These are phyloP conservation scores for Pachymerium ferrugineum DNA, from an alignment of 2,888 invertebrate genomes.

Conservation along the genomic window DNA sequence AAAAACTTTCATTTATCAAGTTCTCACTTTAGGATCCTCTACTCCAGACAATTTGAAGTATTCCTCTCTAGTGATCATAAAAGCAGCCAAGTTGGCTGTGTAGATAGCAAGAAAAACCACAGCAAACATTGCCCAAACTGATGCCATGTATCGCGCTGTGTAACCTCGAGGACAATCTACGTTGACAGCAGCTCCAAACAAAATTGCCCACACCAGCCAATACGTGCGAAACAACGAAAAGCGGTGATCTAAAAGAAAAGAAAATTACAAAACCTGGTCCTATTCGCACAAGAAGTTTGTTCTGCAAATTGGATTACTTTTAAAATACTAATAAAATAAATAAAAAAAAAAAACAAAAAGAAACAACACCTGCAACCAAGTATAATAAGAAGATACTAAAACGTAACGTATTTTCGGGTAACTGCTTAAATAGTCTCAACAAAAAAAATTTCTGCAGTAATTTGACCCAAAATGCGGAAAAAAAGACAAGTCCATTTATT, in stretches of 20 bases:
- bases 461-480: too few species aligned
- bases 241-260: constrained; percentile 60
- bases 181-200: constrained; percentile 95
- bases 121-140: constrained; percentile 97
- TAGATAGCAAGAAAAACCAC: constrained; percentile 98
- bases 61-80: constrained; percentile 98
- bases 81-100: constrained; percentile 98
- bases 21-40: constrained; percentile 61
- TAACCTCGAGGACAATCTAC: constrained; percentile 87
- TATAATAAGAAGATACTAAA: too few species aligned
- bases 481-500: too few species aligned
- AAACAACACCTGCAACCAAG: too few species aligned
- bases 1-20: not conserved
- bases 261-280: not conserved
- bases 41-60: constrained; percentile 85
- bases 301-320: too few species aligned
- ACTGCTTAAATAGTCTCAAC: not conserved
- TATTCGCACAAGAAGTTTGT: too few species aligned
- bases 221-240: constrained; percentile 96
- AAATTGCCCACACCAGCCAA: constrained; percentile 99
- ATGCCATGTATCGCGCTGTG: constrained; percentile 67
- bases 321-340: too few species aligned
- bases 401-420: not conserved
- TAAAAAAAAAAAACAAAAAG: too few species aligned
- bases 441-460: too few species aligned